Evolutionary conservation across 1,140 invertebrate genomes (phyloP).

Genomic region (Hypothenemus hampei): DNA sequence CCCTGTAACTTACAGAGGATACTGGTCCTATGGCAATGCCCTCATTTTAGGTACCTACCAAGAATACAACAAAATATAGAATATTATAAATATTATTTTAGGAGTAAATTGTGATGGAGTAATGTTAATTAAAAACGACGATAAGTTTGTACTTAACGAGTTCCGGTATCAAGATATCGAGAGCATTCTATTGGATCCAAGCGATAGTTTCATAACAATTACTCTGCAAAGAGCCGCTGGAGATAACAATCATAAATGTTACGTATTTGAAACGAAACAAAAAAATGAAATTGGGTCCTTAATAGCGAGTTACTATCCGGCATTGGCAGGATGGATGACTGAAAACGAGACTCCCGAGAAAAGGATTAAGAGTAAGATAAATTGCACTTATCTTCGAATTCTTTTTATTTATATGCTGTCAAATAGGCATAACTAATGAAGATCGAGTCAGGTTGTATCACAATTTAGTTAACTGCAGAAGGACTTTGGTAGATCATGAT

Average conservation of each 20-base stretch:
- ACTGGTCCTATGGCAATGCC: conserved; percentile 62
- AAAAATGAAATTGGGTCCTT: conserved; percentile 89
- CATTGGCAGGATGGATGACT: conserved; percentile 78
- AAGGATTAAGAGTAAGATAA: conserved; percentile 47
- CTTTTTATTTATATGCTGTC: conserved; percentile 13
- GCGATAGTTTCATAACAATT: conserved; percentile 87
- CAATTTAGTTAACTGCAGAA: conserved; percentile 71
- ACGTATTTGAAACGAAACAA: conserved; percentile 86
- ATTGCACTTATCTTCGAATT: conserved; percentile 21
- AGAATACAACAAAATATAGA: neutral
- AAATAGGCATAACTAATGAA: conserved; percentile 67
- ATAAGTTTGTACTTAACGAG: conserved; percentile 85
- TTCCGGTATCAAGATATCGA: conserved; percentile 85
- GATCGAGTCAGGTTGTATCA: conserved; percentile 76
- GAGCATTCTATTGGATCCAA: conserved; percentile 86
- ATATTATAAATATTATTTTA: conserved; percentile 5
- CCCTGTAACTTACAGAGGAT: conserved; percentile 82
- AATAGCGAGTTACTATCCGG: conserved; percentile 86
- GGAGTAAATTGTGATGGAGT: conserved; percentile 91
- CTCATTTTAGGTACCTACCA: conserved; percentile 52
- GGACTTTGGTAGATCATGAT: conserved; percentile 77
- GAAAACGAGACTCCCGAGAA: conserved; percentile 69
- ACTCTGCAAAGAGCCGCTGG: conserved; percentile 60
- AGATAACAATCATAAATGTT: conserved; percentile 74
- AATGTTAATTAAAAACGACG: conserved; percentile 80